A percentile compares a stretch with the other conserved stretches of the same genome.
Evolutionary conservation across 1,140 invertebrate genomes (phyloP).

Genomic region (Sminthurinus signatus): DNA sequence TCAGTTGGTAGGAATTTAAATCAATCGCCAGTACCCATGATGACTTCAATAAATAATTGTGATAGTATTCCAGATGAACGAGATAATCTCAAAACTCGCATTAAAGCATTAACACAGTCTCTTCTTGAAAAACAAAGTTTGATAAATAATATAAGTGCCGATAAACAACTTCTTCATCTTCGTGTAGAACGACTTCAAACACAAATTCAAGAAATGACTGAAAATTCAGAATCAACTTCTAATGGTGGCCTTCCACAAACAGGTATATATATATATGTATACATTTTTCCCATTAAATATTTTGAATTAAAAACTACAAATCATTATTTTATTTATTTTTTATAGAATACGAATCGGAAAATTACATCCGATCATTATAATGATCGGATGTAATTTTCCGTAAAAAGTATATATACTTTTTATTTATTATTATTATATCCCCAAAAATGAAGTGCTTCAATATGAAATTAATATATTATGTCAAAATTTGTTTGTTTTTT

Average conservation of each 20-base stretch:
- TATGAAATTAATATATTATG: neutral
- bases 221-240: slow-evolving; percentile 12
- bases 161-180: slow-evolving; percentile 39
- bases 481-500: slow-evolving; percentile 2
- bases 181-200: slow-evolving; percentile 33
- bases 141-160: slow-evolving; percentile 36
- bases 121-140: slow-evolving; percentile 36
- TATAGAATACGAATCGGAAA: no score
- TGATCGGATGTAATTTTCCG: no score
- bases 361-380: no score
- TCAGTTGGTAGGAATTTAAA: slow-evolving; percentile 1
- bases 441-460: no score
- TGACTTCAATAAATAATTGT: neutral
- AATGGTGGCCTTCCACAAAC: slow-evolving; percentile 25
- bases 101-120: slow-evolving; percentile 33
- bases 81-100: slow-evolving; percentile 33
- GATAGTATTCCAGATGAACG: slow-evolving; percentile 16
- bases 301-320: no score
- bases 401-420: no score
- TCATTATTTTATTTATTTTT: no score
- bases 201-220: slow-evolving; percentile 21
- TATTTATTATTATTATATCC: no score
- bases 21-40: neutral
- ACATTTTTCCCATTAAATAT: no score
- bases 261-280: no score